Conservation (phyloP, 2,113 vertebrate genomes). For the Percina caprodes region DNA sequence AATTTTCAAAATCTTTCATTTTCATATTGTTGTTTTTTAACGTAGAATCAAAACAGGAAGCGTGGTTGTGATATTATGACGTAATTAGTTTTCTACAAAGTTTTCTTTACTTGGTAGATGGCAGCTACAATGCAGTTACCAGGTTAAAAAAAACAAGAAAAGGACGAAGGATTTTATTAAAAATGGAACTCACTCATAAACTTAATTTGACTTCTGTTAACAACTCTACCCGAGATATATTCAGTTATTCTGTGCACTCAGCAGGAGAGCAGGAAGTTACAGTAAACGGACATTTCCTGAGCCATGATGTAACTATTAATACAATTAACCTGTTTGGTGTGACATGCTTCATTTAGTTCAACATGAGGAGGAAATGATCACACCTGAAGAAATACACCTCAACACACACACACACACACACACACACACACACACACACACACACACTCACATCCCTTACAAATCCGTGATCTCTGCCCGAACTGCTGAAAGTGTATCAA, state of each 20-base stretch:
- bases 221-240: neutral
- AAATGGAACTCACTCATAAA: too few species aligned
- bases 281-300: slow-evolving; percentile 12
- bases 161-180: too few species aligned
- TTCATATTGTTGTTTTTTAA: too few species aligned
- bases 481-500: neutral
- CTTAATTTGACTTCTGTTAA: too few species aligned
- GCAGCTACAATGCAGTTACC: too few species aligned
- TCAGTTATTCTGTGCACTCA: neutral
- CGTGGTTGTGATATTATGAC: neutral
- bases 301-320: slow-evolving; percentile 14
- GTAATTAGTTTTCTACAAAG: too few species aligned
- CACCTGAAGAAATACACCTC: slow-evolving; percentile 5
- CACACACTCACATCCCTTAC: neutral
- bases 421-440: too few species aligned
- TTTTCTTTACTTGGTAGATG: too few species aligned
- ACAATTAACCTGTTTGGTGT: neutral
- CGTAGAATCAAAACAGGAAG: too few species aligned
- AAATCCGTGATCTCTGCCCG: neutral
- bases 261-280: neutral
- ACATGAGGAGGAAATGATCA: slow-evolving; percentile 23
- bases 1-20: too few species aligned
- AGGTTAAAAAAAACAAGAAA: too few species aligned
- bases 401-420: neutral
- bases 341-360: slow-evolving; percentile 12